These are phyloP conservation scores for Lordiphosa clarofinis DNA, from an alignment of 1,140 invertebrate genomes.

Conservation along the genomic window DNA sequence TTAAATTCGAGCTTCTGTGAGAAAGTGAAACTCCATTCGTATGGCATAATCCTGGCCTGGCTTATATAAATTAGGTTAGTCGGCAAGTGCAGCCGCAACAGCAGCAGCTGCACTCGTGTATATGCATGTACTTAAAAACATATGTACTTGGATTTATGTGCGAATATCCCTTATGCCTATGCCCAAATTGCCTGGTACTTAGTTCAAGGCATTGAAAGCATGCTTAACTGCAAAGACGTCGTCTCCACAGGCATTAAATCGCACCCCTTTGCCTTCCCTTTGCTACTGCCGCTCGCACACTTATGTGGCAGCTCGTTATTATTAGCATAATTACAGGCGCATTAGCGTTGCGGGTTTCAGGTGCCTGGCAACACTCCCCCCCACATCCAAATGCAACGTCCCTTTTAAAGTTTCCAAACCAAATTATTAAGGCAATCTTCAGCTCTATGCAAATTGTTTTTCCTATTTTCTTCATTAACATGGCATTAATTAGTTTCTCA, in stretches of 20 bases:
- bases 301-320: conserved; percentile 61
- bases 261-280: neutral
- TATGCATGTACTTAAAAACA: conserved; percentile 12
- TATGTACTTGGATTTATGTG: neutral
- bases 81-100: no score
- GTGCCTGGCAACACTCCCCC: conserved; percentile 55
- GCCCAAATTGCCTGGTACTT: conserved; percentile 62
- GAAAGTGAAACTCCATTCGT: no score
- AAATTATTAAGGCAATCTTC: conserved; percentile 18
- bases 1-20: no score
- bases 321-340: conserved; percentile 77
- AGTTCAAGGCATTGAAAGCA: conserved; percentile 38
- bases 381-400: conserved; percentile 35
- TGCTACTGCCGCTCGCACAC: conserved; percentile 3
- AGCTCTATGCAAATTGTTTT: conserved; percentile 29
- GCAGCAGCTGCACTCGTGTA: conserved; percentile 17
- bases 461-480: conserved; percentile 46
- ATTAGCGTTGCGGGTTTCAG: conserved; percentile 61
- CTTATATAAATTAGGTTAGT: no score
- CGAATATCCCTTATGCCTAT: conserved; percentile 21
- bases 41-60: no score
- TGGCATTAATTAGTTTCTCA: conserved; percentile 62
- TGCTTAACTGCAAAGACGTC: conserved; percentile 44
- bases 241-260: conserved; percentile 26
- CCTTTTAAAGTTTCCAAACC: conserved; percentile 6